Conservation (phyloP, 2,797 vertebrate genomes). For the Aulostomus chinensis region DNA sequence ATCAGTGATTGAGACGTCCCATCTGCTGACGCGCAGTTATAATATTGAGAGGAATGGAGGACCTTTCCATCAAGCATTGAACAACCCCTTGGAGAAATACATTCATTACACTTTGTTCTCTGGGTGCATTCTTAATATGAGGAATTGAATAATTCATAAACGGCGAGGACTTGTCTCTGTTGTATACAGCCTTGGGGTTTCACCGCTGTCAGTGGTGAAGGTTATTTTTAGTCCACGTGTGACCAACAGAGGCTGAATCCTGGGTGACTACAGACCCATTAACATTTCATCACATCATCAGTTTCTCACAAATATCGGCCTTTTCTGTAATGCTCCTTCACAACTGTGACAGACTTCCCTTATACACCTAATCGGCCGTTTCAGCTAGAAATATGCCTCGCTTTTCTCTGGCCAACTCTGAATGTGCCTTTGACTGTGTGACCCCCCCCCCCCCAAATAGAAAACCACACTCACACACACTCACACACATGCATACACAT, state of each 20-base stretch:
- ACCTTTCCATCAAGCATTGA: constrained; percentile 36
- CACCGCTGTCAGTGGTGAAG: constrained; percentile 39
- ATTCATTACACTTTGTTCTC: constrained; percentile 68
- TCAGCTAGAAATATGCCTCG: too few species aligned
- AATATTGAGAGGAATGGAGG: constrained; percentile 33
- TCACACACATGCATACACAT: too few species aligned
- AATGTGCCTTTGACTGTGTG: too few species aligned
- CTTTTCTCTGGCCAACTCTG: too few species aligned
- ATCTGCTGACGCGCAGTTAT: constrained; percentile 34
- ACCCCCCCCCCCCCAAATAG: too few species aligned
- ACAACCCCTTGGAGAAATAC: constrained; percentile 58
- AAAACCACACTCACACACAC: too few species aligned
- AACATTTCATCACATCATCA: constrained; percentile 62
- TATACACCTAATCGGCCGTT: too few species aligned
- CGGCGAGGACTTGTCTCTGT: constrained; percentile 50
- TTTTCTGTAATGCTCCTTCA: constrained; percentile 20
- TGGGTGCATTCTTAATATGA: constrained; percentile 61
- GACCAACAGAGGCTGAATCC: constrained; percentile 44
- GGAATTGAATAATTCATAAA: constrained; percentile 70
- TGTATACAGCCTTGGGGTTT: constrained; percentile 63
- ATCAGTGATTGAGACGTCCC: constrained; percentile 59
- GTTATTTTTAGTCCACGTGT: constrained; percentile 70
- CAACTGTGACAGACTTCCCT: constrained; percentile 1
- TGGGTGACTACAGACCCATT: constrained; percentile 38
- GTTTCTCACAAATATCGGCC: constrained; percentile 37